These are phyloP conservation scores for Plotosus lineatus DNA, from an alignment of 2,113 vertebrate species.

Conservation along the genomic window DNA sequence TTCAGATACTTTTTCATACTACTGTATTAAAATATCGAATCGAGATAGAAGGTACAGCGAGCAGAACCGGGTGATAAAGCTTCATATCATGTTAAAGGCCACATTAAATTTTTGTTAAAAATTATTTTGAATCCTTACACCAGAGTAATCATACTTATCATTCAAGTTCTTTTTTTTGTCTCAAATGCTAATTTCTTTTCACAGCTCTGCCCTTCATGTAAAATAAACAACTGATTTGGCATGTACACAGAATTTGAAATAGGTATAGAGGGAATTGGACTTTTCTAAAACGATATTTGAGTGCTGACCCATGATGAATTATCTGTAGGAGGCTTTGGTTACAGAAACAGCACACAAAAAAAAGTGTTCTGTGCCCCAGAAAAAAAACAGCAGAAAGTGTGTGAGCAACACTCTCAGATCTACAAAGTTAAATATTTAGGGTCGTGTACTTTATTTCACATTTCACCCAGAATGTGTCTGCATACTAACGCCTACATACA, in stretches of 20 bases:
- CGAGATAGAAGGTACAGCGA: background rate
- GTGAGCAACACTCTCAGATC: too few relatives aligned
- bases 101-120: background rate
- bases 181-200: background rate
- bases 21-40: background rate
- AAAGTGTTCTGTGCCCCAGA: background rate
- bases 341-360: background rate
- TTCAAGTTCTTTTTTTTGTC: background rate
- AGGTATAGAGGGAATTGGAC: background rate
- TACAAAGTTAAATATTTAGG: background rate
- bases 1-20: too few relatives aligned
- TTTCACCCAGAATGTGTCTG: slow-evolving; percentile 8
- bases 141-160: background rate
- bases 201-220: background rate
- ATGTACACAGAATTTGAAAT: background rate
- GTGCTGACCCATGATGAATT: background rate
- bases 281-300: background rate
- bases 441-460: slow-evolving; percentile 2
- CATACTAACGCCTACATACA: background rate
- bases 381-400: background rate
- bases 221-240: background rate
- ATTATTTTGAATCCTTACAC: background rate
- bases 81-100: background rate
- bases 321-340: background rate
- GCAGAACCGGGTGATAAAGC: background rate